A percentile compares a stretch with the other conserved stretches of the same genome.
Conservation (phyloP, 2,888 invertebrate genomes). For the Halictus quadricinctus region DNA sequence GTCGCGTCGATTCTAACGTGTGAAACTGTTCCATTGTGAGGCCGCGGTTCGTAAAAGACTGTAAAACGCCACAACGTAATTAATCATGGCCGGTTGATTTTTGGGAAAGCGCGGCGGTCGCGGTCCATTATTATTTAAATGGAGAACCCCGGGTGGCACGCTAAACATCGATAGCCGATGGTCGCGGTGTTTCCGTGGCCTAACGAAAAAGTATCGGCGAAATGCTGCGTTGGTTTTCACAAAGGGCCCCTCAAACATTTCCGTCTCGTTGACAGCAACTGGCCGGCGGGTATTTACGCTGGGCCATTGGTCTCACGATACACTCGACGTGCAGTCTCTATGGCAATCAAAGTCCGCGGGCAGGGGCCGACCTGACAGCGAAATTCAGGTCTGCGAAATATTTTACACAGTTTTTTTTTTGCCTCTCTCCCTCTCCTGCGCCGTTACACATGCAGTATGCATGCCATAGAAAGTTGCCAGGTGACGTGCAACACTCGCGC, state of each 20-base stretch:
- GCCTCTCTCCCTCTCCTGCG: not conserved
- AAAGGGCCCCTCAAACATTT: constrained; percentile 46
- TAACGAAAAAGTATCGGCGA: constrained; percentile 48
- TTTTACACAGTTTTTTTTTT: constrained; percentile 58
- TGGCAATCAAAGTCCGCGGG: constrained; percentile 63
- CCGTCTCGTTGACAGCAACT: constrained; percentile 44
- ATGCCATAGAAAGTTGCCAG: constrained; percentile 35
- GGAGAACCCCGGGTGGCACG: constrained; percentile 22
- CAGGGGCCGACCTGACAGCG: constrained; percentile 44
- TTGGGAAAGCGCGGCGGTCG: not conserved
- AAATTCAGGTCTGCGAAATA: constrained; percentile 65
- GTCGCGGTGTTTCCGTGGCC: not conserved
- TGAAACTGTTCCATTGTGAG: not conserved
- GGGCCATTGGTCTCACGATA: constrained; percentile 48
- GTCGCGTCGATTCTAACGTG: constrained; percentile 1
- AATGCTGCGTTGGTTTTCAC: constrained; percentile 46
- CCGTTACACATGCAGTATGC: constrained; percentile 38
- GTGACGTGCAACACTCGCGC: constrained; percentile 39
- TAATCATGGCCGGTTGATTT: not conserved
- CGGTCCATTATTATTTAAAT: constrained; percentile 11
- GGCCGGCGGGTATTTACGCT: constrained; percentile 60
- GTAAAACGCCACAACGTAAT: not conserved
- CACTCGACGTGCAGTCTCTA: constrained; percentile 50
- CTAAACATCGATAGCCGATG: constrained; percentile 32
- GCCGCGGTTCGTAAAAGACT: not conserved